Evolutionary conservation across 2,113 vertebrate species (phyloP).

Genomic region (Probosciger aterrimus): DNA sequence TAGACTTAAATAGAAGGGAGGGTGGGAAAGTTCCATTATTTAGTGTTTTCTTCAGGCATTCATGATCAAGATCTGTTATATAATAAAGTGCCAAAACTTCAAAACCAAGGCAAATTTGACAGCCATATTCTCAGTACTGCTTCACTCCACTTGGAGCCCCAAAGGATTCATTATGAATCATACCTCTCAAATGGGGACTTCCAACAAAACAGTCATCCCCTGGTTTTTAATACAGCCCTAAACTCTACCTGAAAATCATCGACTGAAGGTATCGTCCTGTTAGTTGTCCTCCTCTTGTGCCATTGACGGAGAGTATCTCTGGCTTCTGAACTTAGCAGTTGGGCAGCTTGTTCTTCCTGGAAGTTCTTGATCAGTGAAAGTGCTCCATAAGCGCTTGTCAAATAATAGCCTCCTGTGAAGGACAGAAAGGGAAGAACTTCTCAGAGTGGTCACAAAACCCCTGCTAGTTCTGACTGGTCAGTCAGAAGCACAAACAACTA

Average conservation of each 20-base stretch:
- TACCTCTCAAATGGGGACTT: background rate
- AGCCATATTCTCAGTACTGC: background rate
- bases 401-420: constrained; percentile 89
- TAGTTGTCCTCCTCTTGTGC: constrained; percentile 91
- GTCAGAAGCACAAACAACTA: background rate
- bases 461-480: background rate
- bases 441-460: background rate
- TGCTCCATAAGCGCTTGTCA: constrained; percentile 94
- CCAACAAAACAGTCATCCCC: background rate
- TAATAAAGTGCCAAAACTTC: background rate
- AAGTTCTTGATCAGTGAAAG: constrained; percentile 96
- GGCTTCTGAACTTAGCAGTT: constrained; percentile 88
- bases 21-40: background rate
- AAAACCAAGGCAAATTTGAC: background rate
- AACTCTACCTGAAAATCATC: constrained; percentile 92
- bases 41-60: background rate
- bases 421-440: background rate
- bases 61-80: background rate
- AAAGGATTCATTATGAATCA: background rate
- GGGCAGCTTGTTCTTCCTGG: constrained; percentile 93
- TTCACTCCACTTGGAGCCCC: background rate
- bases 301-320: constrained; percentile 92
- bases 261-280: constrained; percentile 84
- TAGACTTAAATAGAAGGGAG: background rate
- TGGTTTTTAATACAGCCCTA: background rate